Conservation (phyloP, 2,888 invertebrate species). For the Enoplolaimus lenunculus region DNA sequence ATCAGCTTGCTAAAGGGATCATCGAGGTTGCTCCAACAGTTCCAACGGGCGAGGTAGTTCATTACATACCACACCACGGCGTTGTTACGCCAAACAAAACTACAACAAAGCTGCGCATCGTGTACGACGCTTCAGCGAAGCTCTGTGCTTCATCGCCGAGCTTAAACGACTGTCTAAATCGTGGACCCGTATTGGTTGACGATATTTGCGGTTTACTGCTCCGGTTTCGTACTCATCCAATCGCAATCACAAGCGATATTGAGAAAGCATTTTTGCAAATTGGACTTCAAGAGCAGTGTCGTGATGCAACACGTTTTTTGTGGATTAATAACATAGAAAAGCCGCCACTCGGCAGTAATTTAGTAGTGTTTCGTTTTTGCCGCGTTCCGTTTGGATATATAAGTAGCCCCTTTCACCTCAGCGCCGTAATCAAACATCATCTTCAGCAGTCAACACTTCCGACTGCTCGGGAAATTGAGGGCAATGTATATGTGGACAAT, state of each 20-base stretch:
- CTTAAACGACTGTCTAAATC: conserved; percentile 16
- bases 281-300: conserved; percentile 9
- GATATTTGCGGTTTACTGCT: conserved; percentile 20
- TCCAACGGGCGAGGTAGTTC: neutral
- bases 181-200: conserved; percentile 17
- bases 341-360: conserved; percentile 8
- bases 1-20: conserved; percentile 8
- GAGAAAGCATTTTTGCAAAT: conserved; percentile 21
- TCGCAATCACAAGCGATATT: conserved; percentile 19
- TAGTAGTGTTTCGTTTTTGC: conserved; percentile 16
- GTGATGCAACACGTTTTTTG: conserved; percentile 20
- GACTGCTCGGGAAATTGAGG: neutral
- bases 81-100: conserved; percentile 14
- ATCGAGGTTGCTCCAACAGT: neutral
- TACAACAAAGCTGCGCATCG: conserved; percentile 22
- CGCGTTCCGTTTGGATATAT: conserved; percentile 19
- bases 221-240: conserved; percentile 20
- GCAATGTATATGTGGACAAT: conserved; percentile 9
- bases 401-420: neutral
- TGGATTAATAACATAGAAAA: neutral
- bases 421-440: neutral
- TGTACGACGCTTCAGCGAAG: conserved; percentile 19
- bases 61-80: conserved; percentile 23
- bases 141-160: neutral
- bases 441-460: neutral